Evolutionary conservation across 2,888 invertebrate genomes (phyloP).

Genomic region (Notocelia uddmanniana): DNA sequence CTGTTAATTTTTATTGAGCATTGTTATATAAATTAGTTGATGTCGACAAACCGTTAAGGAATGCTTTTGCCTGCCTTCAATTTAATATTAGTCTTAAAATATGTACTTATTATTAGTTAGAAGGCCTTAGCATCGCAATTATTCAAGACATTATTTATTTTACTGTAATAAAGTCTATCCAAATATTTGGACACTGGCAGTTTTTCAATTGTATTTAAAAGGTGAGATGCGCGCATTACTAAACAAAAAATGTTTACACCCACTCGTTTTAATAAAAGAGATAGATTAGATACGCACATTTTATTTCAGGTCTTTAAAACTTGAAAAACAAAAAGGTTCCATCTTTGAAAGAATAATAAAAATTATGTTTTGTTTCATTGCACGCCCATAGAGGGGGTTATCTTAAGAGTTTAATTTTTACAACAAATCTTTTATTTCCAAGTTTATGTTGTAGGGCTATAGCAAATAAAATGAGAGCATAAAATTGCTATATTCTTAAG

Average conservation of each 20-base stretch:
- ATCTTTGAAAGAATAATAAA: slow-evolving; percentile 75
- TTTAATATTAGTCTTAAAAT: slow-evolving; percentile 14
- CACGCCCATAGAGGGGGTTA: slow-evolving; percentile 67
- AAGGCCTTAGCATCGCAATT: neutral
- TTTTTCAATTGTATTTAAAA: neutral
- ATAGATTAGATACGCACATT: slow-evolving; percentile 59
- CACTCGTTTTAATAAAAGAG: slow-evolving; percentile 48
- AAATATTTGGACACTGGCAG: neutral
- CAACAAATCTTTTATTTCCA: slow-evolving; percentile 78
- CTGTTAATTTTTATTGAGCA: slow-evolving; percentile 52
- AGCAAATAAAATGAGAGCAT: slow-evolving; percentile 71
- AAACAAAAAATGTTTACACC: slow-evolving; percentile 21
- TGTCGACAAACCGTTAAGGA: slow-evolving; percentile 20
- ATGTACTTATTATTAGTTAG: neutral
- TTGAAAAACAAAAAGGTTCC: slow-evolving; percentile 71
- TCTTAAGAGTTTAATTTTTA: slow-evolving; percentile 83
- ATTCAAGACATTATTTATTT: neutral
- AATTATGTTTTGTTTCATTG: slow-evolving; percentile 69
- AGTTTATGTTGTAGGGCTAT: slow-evolving; percentile 76
- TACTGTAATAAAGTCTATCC: neutral
- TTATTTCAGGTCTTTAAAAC: slow-evolving; percentile 71
- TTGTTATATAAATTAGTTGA: slow-evolving; percentile 50
- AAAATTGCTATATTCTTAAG: slow-evolving; percentile 73
- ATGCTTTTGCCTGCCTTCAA: slow-evolving; percentile 9
- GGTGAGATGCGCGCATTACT: neutral